Conservation (phyloP, 2,797 vertebrate species). For the Xiphophorus birchmanni region DNA sequence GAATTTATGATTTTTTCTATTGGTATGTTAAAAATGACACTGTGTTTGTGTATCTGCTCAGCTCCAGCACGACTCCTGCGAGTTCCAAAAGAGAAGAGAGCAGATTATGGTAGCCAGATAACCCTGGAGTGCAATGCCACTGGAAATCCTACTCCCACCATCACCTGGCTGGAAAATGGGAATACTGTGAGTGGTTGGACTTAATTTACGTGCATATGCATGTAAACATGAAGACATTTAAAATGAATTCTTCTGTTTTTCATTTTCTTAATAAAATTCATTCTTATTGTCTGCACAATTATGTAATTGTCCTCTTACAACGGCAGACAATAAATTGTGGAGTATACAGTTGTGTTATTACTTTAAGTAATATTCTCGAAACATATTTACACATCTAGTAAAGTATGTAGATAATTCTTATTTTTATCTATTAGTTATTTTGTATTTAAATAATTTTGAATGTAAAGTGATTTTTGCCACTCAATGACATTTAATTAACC, state of each 20-base stretch:
- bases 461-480: neutral
- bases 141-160: conserved; percentile 90
- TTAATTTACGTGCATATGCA: neutral
- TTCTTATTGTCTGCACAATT: neutral
- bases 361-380: neutral
- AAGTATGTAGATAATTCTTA: neutral
- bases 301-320: neutral
- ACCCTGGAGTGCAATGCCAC: conserved; percentile 89
- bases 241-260: neutral
- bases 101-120: conserved; percentile 90
- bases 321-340: neutral
- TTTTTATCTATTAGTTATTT: neutral
- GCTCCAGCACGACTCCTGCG: conserved; percentile 94
- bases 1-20: neutral
- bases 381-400: neutral
- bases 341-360: neutral
- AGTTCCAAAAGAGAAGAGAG: conserved; percentile 91
- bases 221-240: neutral
- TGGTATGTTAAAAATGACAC: neutral
- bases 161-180: conserved; percentile 97
- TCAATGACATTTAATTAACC: neutral
- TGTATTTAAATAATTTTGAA: neutral
- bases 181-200: conserved; percentile 87
- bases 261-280: neutral
- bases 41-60: conserved; percentile 63